Percentiles rank a stretch among this genome's conserved stretches.
These are phyloP conservation scores for Scolopax bukidnonensis DNA, from an alignment of 2,797 vertebrate species.

Conservation along the genomic window DNA sequence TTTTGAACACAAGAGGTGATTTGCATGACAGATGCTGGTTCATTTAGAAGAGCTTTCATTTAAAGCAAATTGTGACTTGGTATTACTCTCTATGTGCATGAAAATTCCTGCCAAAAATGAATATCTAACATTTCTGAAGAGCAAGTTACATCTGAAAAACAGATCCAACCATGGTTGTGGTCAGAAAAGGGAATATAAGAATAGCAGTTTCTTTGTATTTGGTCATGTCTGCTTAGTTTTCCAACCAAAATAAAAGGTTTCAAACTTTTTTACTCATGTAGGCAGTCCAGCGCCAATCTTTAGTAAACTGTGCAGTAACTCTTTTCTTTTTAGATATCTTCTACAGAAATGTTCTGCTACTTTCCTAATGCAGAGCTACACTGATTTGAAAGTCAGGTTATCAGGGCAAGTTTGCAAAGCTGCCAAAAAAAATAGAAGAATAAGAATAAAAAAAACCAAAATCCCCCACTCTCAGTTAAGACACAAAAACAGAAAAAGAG, in stretches of 20 bases:
- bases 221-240: slow-evolving; percentile 65
- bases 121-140: slow-evolving; percentile 30
- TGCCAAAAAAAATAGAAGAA: background rate
- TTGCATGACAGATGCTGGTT: background rate
- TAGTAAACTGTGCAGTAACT: background rate
- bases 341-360: background rate
- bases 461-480: background rate
- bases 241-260: slow-evolving; percentile 63
- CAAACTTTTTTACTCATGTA: background rate
- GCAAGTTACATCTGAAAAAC: slow-evolving; percentile 46
- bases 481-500: background rate
- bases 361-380: background rate
- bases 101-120: background rate
- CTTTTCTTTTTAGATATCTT: slow-evolving; percentile 5
- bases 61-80: background rate
- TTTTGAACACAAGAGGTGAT: background rate
- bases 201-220: slow-evolving; percentile 41
- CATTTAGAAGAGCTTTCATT: background rate
- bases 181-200: slow-evolving; percentile 46
- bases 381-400: slow-evolving; percentile 5
- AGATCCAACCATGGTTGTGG: slow-evolving; percentile 17
- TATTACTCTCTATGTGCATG: background rate
- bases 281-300: slow-evolving; percentile 12
- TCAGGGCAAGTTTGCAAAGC: background rate
- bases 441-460: background rate